Percentiles rank a stretch among this genome's conserved stretches.
phyloP scores from a whole-genome alignment of 2,888 invertebrate genomes.

The Thysanoteuthis rhombus region DNA sequence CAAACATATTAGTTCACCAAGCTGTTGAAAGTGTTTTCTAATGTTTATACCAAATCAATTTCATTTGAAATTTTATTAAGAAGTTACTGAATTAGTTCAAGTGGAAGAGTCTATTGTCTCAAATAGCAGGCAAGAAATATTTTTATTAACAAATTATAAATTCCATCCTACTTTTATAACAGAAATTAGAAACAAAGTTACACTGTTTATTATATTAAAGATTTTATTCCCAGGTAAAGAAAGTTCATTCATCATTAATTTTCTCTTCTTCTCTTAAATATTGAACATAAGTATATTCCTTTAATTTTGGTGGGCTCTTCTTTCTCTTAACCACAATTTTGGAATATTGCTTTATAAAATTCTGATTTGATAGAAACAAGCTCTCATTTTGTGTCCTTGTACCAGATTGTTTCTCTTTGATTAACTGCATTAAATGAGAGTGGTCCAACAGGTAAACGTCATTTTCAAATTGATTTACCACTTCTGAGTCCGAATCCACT shows the following conservation, averaged over 20 bases:
- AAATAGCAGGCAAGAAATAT: no score
- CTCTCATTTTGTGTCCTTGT: background rate
- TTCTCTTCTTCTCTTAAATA: background rate
- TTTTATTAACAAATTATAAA: no score
- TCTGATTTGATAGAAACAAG: background rate
- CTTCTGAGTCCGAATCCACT: conserved; percentile 30
- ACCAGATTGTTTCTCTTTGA: background rate
- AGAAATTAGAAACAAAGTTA: no score
- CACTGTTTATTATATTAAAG: background rate
- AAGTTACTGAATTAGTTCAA: no score
- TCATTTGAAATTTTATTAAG: no score
- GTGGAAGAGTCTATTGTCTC: no score
- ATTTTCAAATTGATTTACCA: conserved; percentile 25
- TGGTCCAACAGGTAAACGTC: background rate
- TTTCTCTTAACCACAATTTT: background rate
- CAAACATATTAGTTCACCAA: no score
- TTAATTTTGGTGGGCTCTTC: conserved; percentile 16
- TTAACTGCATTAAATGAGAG: background rate
- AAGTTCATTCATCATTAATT: background rate
- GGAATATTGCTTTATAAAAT: conserved; percentile 22
- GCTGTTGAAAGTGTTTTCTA: no score
- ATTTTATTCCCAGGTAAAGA: background rate
- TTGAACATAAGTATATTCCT: conserved; percentile 25
- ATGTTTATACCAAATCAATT: no score
- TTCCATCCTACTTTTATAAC: no score